These are phyloP conservation scores for Euphonia xanthogaster DNA, from an alignment of 2,797 vertebrate species.

Conservation along the genomic window DNA sequence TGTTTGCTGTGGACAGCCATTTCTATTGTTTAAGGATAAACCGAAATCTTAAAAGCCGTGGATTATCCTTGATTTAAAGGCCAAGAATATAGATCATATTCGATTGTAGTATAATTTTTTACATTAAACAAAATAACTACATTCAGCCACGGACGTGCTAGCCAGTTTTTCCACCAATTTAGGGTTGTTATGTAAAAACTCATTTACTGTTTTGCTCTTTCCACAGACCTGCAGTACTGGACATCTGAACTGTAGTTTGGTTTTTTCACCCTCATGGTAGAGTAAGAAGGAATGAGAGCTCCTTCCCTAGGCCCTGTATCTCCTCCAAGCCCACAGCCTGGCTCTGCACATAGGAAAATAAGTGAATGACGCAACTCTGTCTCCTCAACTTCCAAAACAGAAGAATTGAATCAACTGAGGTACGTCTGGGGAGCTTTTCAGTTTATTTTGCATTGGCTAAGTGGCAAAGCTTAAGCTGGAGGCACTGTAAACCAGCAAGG, in stretches of 20 bases:
- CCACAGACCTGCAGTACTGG: not conserved
- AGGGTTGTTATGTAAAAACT: not conserved
- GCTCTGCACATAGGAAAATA: not conserved
- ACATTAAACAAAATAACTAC: not conserved
- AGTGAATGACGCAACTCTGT: not conserved
- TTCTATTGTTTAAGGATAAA: constrained; percentile 1
- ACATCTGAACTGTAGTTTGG: not conserved
- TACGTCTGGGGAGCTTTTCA: not conserved
- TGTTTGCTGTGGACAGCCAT: not conserved
- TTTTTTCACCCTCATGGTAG: not conserved
- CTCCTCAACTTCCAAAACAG: not conserved
- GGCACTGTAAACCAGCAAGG: accelerated
- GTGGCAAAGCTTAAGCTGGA: not conserved
- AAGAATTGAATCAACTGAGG: not conserved
- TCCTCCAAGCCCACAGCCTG: not conserved
- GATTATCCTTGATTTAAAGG: not conserved
- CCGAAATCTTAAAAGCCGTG: not conserved
- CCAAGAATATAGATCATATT: not conserved
- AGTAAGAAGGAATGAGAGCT: not conserved
- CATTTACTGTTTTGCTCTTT: not conserved
- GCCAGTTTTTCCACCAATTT: not conserved
- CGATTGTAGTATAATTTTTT: not conserved
- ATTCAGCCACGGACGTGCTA: not conserved
- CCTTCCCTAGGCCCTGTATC: not conserved
- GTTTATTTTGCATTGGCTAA: not conserved